Percentiles rank a stretch among this genome's conserved stretches.
These are phyloP conservation scores for Gandaritis pyraliata DNA, from an alignment of 2,888 invertebrate genomes.

Conservation along the genomic window DNA sequence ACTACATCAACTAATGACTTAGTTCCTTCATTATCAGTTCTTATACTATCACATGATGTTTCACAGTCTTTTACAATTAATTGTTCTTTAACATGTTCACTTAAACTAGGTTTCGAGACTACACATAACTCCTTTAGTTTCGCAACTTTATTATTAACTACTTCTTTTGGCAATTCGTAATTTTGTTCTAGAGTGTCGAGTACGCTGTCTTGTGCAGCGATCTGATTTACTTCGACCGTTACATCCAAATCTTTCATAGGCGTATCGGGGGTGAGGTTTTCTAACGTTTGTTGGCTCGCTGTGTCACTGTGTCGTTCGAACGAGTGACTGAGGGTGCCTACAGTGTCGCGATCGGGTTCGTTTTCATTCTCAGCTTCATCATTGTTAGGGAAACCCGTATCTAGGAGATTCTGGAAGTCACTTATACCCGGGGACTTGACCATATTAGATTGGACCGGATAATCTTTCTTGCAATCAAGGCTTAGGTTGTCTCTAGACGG, in stretches of 20 bases:
- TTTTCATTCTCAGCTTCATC: conserved; percentile 60
- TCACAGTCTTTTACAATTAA: conserved; percentile 76
- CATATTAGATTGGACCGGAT: conserved; percentile 70
- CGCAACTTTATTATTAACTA: conserved; percentile 71
- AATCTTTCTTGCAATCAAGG: conserved; percentile 77
- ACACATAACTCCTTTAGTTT: conserved; percentile 74
- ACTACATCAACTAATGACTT: conserved; percentile 75
- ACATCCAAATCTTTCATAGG: conserved; percentile 70
- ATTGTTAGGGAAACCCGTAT: conserved; percentile 59
- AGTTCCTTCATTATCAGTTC: conserved; percentile 73
- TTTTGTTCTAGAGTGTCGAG: conserved; percentile 45
- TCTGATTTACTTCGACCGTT: conserved; percentile 48
- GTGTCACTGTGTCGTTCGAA: conserved; percentile 77
- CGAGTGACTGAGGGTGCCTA: conserved; percentile 77
- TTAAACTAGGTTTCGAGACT: conserved; percentile 75
- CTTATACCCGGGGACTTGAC: conserved; percentile 79
- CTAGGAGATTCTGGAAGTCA: conserved; percentile 75
- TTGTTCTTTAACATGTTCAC: conserved; percentile 64
- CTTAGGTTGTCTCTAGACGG: conserved; percentile 79
- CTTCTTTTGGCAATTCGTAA: conserved; percentile 72
- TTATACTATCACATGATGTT: conserved; percentile 74
- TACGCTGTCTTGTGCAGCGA: conserved; percentile 30
- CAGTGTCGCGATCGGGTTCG: conserved; percentile 70
- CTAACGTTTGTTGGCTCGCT: conserved; percentile 73
- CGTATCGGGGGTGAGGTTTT: conserved; percentile 76